phyloP scores from a whole-genome alignment of 2,797 vertebrate genomes.

The Neosilurus mollespiculum region DNA sequence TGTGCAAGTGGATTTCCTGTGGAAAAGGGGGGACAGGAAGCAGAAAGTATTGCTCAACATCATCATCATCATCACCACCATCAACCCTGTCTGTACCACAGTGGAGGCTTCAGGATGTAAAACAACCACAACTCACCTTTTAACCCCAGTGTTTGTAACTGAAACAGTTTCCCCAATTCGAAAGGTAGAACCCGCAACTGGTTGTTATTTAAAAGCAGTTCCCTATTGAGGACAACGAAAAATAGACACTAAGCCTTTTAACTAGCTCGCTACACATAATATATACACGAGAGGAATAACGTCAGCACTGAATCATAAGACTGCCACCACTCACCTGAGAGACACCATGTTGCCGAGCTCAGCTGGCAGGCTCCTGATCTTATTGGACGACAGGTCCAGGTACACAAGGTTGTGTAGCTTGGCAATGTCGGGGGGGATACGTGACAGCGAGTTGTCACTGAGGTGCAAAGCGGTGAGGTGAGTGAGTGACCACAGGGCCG shows the following conservation, averaged over 20 bases:
- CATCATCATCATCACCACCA: not conserved
- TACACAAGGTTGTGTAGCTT: conserved; percentile 98
- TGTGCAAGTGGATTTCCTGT: conserved; percentile 97
- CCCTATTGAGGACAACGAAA: conserved; percentile 77
- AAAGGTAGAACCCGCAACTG: conserved; percentile 99
- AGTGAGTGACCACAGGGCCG: conserved; percentile 93
- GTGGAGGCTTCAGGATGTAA: not conserved
- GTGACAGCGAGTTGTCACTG: conserved; percentile 95
- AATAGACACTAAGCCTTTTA: conserved; percentile 32
- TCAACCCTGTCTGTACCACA: not conserved
- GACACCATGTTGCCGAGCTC: conserved; percentile 99
- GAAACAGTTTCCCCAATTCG: conserved; percentile 99
- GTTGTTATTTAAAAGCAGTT: conserved; percentile 99
- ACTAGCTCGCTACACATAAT: not conserved
- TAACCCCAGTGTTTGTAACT: conserved; percentile 98
- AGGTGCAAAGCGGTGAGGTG: conserved; percentile 98
- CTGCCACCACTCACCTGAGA: conserved; percentile 83
- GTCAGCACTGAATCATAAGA: not conserved
- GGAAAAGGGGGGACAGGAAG: not conserved
- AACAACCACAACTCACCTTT: conserved; percentile 81
- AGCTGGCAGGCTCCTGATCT: conserved; percentile 97
- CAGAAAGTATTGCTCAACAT: not conserved
- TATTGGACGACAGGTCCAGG: conserved; percentile 97
- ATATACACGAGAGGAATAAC: not conserved
- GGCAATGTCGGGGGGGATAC: conserved; percentile 98